Conservation (phyloP, 2,797 vertebrate species). For the Oreonectes daqikongensis region DNA sequence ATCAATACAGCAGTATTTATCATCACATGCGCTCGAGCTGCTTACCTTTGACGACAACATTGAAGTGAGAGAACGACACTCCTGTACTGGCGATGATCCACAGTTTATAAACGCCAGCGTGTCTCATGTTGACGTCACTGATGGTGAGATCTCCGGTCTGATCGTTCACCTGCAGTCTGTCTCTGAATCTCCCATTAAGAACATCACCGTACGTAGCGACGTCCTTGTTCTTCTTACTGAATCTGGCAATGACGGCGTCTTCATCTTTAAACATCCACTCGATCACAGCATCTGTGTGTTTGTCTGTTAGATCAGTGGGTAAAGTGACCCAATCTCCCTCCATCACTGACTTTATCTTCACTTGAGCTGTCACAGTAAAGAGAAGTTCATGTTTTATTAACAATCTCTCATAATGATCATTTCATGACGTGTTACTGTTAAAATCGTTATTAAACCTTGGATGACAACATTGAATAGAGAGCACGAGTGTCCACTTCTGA, state of each 20-base stretch:
- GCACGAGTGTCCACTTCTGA: too few relatives aligned
- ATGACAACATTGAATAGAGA: too few relatives aligned
- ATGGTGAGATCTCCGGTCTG: neutral
- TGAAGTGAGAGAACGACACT: too few relatives aligned
- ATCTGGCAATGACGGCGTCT: neutral
- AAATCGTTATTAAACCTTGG: too few relatives aligned
- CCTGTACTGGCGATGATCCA: too few relatives aligned
- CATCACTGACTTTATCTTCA: neutral
- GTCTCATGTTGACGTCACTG: neutral
- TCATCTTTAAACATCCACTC: conserved; percentile 3
- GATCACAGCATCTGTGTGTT: neutral
- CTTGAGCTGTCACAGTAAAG: neutral
- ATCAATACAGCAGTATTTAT: too few relatives aligned
- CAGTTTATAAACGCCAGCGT: neutral
- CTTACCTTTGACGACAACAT: too few relatives aligned
- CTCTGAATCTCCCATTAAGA: neutral
- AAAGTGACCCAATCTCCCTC: neutral
- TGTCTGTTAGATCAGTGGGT: neutral
- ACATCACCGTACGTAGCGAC: neutral
- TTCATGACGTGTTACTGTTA: too few relatives aligned
- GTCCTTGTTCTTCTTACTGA: neutral
- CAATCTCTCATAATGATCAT: too few relatives aligned
- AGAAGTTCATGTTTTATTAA: too few relatives aligned
- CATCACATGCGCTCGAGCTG: too few relatives aligned
- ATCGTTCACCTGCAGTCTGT: too few relatives aligned